Evolutionary conservation across 2,888 invertebrate genomes (phyloP).

Genomic region (Drosophila putrida): DNA sequence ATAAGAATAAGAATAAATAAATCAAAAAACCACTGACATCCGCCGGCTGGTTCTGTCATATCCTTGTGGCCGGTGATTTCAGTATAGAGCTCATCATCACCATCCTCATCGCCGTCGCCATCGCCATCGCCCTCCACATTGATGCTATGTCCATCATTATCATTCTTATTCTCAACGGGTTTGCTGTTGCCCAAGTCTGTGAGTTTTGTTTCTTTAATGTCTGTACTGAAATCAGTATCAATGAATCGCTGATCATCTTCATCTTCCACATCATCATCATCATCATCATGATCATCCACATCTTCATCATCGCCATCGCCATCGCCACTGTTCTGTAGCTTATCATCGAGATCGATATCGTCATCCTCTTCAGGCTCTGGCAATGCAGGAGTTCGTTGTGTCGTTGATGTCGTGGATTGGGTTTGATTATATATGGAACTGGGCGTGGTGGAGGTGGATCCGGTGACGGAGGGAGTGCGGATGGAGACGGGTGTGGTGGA

Average conservation of each 20-base stretch:
- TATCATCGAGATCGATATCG: conserved; percentile 31
- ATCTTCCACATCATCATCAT: conserved; percentile 47
- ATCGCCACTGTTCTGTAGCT: conserved; percentile 48
- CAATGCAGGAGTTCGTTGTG: conserved; percentile 5
- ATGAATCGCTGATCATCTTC: conserved; percentile 13
- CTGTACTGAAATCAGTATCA: conserved; percentile 10
- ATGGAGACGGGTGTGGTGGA: conserved; percentile 19
- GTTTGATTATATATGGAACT: conserved; percentile 15
- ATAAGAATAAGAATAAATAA: conserved; percentile 31
- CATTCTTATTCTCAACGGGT: not conserved
- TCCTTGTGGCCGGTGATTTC: conserved; percentile 57
- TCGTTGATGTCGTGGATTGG: conserved; percentile 7
- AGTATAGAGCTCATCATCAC: conserved; percentile 55
- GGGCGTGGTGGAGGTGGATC: not conserved
- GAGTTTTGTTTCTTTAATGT: not conserved
- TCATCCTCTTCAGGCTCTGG: conserved; percentile 25
- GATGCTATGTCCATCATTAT: conserved; percentile 11
- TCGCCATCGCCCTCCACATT: conserved; percentile 23
- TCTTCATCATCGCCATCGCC: conserved; percentile 38
- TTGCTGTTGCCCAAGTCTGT: conserved; percentile 1
- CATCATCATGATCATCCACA: conserved; percentile 51
- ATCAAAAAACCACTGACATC: conserved; percentile 83
- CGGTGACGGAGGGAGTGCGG: not conserved
- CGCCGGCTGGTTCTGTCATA: conserved; percentile 65
- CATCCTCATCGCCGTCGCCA: conserved; percentile 12